Evolutionary conservation across 2,888 invertebrate genomes (phyloP).

Genomic region (Pimpla rufipes): DNA sequence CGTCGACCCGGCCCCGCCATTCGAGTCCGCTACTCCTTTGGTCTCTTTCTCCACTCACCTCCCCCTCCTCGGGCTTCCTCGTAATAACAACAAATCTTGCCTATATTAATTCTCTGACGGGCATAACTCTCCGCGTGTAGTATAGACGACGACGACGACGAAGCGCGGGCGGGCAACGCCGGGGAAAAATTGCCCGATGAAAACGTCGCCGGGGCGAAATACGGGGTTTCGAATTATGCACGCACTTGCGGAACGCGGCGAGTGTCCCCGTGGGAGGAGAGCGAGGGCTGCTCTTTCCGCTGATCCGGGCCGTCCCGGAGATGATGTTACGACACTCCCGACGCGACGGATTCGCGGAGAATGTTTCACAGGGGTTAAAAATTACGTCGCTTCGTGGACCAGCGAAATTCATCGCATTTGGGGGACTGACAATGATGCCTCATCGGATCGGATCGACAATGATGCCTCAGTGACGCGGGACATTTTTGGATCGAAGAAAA

Average conservation of each 20-base stretch:
- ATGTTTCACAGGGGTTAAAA: no score
- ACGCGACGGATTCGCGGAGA: neutral
- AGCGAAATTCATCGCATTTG: no score
- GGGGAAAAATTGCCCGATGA: constrained; percentile 82
- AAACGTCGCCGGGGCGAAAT: constrained; percentile 80
- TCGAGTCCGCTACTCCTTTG: constrained; percentile 60
- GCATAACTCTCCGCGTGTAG: constrained; percentile 81
- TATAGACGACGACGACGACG: constrained; percentile 75
- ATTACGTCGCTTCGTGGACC: no score
- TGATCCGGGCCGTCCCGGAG: neutral
- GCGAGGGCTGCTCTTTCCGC: neutral
- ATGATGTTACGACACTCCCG: constrained; percentile 15
- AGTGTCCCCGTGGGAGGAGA: constrained; percentile 22
- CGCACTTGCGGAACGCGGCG: constrained; percentile 74
- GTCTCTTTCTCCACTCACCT: constrained; percentile 30
- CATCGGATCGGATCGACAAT: no score
- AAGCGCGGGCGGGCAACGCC: constrained; percentile 50
- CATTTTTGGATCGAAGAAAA: no score
- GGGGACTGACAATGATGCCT: no score
- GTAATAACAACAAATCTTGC: constrained; percentile 85
- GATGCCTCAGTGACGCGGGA: no score
- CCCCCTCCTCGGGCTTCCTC: constrained; percentile 70
- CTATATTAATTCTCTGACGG: constrained; percentile 84
- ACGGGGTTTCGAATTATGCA: constrained; percentile 78
- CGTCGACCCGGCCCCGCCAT: constrained; percentile 65